A percentile compares a stretch with the other conserved stretches of the same genome.
Conservation (phyloP, 2,888 invertebrate genomes). For the Salticus scenicus region DNA sequence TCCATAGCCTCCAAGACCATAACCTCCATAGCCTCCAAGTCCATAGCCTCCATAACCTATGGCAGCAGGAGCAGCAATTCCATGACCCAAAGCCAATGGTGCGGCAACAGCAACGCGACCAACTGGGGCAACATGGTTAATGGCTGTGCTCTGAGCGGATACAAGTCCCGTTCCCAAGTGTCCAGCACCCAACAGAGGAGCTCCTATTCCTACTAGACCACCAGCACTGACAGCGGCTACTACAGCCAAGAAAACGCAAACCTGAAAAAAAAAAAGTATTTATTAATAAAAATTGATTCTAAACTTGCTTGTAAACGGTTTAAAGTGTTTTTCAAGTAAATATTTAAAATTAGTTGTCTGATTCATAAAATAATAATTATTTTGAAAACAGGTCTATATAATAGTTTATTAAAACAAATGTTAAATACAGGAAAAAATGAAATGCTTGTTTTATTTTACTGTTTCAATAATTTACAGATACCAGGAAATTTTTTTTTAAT, state of each 20-base stretch:
- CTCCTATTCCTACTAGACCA: background rate
- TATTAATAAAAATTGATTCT: background rate
- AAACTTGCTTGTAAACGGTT: background rate
- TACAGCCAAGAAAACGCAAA: background rate
- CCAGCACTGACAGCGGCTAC: slow-evolving; percentile 7
- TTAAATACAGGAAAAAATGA: background rate
- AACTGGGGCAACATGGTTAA: slow-evolving; percentile 32
- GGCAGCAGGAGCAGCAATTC: background rate
- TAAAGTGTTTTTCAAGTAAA: too few species aligned
- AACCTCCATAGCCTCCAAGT: slow-evolving; percentile 1
- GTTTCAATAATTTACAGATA: too few species aligned
- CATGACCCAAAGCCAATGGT: background rate
- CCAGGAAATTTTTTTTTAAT: too few species aligned
- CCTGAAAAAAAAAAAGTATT: background rate
- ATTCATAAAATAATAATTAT: too few species aligned
- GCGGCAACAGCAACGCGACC: background rate
- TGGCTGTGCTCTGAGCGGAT: slow-evolving; percentile 35
- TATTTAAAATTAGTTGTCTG: too few species aligned
- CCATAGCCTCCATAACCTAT: slow-evolving; percentile 8
- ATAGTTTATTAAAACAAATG: background rate
- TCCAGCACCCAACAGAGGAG: background rate
- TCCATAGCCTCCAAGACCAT: background rate
- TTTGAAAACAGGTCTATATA: background rate
- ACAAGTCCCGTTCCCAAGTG: slow-evolving; percentile 2
- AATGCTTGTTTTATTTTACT: too few species aligned